Percentiles rank a stretch among this genome's conserved stretches.
These are phyloP conservation scores for Petrocephalus schoutedeni DNA, from an alignment of 2,797 vertebrate genomes.

Conservation along the genomic window DNA sequence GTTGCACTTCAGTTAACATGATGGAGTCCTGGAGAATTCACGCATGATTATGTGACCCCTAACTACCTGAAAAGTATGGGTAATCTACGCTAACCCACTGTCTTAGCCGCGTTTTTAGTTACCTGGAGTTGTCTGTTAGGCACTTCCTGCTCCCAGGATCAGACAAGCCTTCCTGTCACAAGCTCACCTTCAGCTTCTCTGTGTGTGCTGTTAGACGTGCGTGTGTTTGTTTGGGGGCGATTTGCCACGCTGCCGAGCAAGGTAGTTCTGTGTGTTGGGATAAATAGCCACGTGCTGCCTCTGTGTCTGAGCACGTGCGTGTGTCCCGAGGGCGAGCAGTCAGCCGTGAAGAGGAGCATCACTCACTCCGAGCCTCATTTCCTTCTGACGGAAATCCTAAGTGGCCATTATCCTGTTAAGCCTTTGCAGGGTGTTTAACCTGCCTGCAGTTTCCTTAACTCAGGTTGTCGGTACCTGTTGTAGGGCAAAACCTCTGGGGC, in stretches of 20 bases:
- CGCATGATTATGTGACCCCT: not conserved
- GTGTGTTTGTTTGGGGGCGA: not conserved
- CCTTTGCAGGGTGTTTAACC: conserved; percentile 57
- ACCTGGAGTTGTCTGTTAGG: not conserved
- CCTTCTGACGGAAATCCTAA: conserved; percentile 42
- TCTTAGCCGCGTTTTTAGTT: not conserved
- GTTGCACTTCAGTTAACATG: not conserved
- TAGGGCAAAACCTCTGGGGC: not conserved
- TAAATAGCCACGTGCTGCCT: not conserved
- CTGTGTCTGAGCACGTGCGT: conserved; percentile 37
- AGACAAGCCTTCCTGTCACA: not conserved
- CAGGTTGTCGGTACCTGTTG: not conserved
- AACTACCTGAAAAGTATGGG: conserved; percentile 7
- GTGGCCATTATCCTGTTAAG: conserved; percentile 46
- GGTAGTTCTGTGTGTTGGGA: not conserved
- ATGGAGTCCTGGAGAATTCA: not conserved
- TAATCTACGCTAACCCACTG: not conserved
- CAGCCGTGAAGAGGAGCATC: conserved; percentile 36
- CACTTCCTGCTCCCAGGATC: not conserved
- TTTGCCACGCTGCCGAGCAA: not conserved
- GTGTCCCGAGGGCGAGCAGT: conserved; percentile 22
- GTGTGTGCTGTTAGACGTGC: not conserved
- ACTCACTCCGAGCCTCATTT: conserved; percentile 26
- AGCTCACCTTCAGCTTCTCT: not conserved
- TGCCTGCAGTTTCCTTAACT: conserved; percentile 17